Evolutionary conservation across 2,797 vertebrate genomes (phyloP).

Genomic region (Danionella dracula): DNA sequence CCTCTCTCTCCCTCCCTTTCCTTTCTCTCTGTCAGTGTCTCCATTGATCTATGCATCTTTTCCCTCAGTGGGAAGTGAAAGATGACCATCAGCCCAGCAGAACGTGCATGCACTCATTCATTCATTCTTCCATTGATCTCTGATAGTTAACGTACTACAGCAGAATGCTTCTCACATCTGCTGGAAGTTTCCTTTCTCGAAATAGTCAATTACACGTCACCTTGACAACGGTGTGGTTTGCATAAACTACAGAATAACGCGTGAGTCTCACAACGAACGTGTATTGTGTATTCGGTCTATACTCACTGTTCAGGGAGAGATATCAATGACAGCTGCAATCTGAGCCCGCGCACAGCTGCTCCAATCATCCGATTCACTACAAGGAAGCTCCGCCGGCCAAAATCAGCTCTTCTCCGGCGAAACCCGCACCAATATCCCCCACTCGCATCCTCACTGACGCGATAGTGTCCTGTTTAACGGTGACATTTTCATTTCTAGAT

Average conservation of each 20-base stretch:
- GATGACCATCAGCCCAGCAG: not conserved
- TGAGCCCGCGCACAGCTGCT: slow-evolving; percentile 63
- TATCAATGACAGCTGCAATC: slow-evolving; percentile 79
- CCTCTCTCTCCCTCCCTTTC: slow-evolving; percentile 68
- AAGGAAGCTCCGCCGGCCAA: slow-evolving; percentile 53
- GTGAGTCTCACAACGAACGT: not conserved
- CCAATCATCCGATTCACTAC: slow-evolving; percentile 67
- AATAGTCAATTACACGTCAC: slow-evolving; percentile 54
- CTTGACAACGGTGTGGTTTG: slow-evolving; percentile 52
- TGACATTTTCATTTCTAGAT: slow-evolving; percentile 64
- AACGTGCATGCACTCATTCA: not conserved
- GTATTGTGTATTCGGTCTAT: slow-evolving; percentile 56
- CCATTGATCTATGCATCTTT: slow-evolving; percentile 40
- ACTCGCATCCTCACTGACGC: slow-evolving; percentile 57
- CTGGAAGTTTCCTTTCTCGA: slow-evolving; percentile 46
- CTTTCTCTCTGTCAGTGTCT: slow-evolving; percentile 36
- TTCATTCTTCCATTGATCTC: slow-evolving; percentile 8
- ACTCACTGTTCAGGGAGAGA: slow-evolving; percentile 65
- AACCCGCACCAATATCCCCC: slow-evolving; percentile 51
- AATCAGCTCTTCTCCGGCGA: slow-evolving; percentile 47
- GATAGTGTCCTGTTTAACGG: slow-evolving; percentile 51
- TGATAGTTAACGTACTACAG: slow-evolving; percentile 33
- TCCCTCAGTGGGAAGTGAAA: slow-evolving; percentile 43
- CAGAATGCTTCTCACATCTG: slow-evolving; percentile 38
- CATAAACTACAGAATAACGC: not conserved